Percentiles rank a stretch among this genome's conserved stretches.
phyloP scores from a whole-genome alignment of 2,888 invertebrate genomes.

The Harmothoe impar region DNA sequence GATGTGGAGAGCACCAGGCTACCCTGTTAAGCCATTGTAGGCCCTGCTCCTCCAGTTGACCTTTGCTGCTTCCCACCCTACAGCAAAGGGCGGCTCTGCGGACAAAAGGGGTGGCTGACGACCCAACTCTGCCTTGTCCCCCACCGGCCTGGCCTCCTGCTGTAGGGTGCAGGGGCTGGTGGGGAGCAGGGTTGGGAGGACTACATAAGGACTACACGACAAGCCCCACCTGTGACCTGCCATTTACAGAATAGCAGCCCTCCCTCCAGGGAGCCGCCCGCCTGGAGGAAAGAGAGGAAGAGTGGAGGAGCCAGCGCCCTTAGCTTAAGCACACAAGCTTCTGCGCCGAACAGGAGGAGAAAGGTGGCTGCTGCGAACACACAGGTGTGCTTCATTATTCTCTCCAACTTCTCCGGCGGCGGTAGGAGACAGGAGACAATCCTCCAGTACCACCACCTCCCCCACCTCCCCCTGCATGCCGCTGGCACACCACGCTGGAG shows the following conservation, averaged over 20 bases:
- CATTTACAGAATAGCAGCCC: neutral
- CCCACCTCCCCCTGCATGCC: too few relatives aligned
- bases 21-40: neutral
- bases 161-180: too few relatives aligned
- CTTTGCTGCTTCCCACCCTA: too few relatives aligned
- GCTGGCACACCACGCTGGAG: too few relatives aligned
- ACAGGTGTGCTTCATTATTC: neutral
- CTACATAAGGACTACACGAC: neutral
- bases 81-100: too few relatives aligned
- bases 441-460: too few relatives aligned
- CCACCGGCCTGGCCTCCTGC: neutral
- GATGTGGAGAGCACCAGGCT: neutral
- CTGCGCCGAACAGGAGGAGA: too few relatives aligned
- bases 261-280: neutral
- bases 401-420: too few relatives aligned
- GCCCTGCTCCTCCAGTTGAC: too few relatives aligned
- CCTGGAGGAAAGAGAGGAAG: neutral
- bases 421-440: too few relatives aligned
- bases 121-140: neutral
- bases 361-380: neutral
- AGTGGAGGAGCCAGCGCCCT: neutral
- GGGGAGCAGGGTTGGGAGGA: neutral
- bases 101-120: too few relatives aligned
- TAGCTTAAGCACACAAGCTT: too few relatives aligned
- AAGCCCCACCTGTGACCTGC: neutral